Evolutionary conservation across 2,113 vertebrate genomes (phyloP).

Genomic region (Thalassoma bifasciatum): DNA sequence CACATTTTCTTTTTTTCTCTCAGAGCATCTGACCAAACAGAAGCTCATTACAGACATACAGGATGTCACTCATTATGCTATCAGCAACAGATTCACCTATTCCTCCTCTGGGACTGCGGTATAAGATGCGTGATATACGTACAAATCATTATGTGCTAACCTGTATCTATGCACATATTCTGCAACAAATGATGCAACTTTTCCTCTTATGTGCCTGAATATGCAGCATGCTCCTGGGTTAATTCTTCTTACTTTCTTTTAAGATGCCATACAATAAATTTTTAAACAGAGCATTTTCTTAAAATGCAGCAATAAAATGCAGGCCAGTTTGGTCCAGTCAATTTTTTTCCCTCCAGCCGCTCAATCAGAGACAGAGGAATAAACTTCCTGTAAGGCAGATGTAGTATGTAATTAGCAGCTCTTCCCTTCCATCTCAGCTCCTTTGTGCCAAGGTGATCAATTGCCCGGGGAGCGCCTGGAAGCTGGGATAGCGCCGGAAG

Average conservation of each 20-base stretch:
- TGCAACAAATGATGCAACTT: background rate
- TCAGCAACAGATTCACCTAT: conserved; percentile 18
- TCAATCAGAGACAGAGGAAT: conserved; percentile 66
- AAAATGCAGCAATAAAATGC: background rate
- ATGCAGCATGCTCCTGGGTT: background rate
- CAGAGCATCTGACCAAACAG: conserved; percentile 27
- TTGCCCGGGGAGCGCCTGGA: conserved; percentile 63
- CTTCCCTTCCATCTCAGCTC: conserved; percentile 73
- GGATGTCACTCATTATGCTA: conserved; percentile 24
- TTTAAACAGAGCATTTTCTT: background rate
- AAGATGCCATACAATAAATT: conserved; percentile 10
- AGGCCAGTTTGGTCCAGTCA: conserved; percentile 27
- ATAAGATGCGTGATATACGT: conserved; percentile 1
- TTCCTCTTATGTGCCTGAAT: background rate
- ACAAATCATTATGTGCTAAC: conserved; percentile 1
- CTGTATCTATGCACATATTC: background rate
- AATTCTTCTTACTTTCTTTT: background rate
- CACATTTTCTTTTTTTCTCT: background rate
- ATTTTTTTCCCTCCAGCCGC: conserved; percentile 38
- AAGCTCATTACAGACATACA: conserved; percentile 30
- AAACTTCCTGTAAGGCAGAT: conserved; percentile 69
- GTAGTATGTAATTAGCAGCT: conserved; percentile 78
- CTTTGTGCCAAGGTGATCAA: conserved; percentile 79
- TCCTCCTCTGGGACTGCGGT: background rate
- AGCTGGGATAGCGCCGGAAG: conserved; percentile 46